Conservation (phyloP, 2,113 vertebrate species). For the Stictonetta naevosa region DNA sequence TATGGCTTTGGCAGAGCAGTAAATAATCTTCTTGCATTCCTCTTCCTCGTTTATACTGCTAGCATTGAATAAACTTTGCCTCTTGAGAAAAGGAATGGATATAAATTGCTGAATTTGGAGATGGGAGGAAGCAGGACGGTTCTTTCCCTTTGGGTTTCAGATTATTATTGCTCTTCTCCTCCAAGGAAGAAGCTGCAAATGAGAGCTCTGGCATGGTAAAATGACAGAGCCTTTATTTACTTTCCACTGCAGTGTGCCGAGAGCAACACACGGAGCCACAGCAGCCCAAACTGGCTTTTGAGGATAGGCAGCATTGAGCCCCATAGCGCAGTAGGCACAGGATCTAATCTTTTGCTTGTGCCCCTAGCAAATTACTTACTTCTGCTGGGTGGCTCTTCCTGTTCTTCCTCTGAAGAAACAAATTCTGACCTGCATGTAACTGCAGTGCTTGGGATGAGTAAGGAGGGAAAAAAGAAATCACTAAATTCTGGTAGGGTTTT, state of each 20-base stretch:
- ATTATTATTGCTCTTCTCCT: not conserved
- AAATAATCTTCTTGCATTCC: not conserved
- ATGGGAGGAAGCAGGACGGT: not conserved
- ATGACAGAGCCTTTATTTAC: not conserved
- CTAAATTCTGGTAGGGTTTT: not conserved
- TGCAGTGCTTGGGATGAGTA: not conserved
- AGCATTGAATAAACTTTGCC: not conserved
- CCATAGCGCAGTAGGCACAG: not conserved
- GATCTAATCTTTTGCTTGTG: not conserved
- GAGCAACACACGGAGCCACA: rapidly evolving
- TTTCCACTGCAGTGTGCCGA: not conserved
- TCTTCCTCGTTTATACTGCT: not conserved
- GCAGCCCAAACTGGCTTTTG: not conserved
- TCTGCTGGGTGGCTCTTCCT: not conserved
- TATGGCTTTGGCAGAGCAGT: not conserved
- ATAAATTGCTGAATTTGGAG: not conserved
- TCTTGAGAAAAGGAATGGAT: not conserved
- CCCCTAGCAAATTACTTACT: not conserved
- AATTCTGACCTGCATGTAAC: not conserved
- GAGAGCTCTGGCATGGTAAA: not conserved
- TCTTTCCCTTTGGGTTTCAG: not conserved
- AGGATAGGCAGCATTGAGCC: not conserved
- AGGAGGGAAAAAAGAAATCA: not conserved
- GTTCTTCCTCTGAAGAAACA: not conserved
- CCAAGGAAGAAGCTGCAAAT: not conserved